Evolutionary conservation across 2,113 vertebrate species (phyloP), one percentile per base, ranked within the genome.

Genomic region (Python bivittatus): DNA sequence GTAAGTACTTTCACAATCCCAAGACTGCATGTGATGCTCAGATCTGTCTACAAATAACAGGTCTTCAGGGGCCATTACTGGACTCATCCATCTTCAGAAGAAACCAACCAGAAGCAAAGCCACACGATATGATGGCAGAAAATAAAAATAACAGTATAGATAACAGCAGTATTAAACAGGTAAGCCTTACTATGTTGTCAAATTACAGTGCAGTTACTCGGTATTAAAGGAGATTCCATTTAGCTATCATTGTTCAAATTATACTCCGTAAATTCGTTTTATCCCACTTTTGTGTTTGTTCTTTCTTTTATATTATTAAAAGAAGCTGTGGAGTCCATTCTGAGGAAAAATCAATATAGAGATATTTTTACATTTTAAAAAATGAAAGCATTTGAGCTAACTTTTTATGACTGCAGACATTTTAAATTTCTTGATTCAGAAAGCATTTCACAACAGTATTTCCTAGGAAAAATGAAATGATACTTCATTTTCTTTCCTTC

Each of bases 1-100:
- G 94, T 96, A 93, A 97, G 95, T 87, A 58, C 38, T 64, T 25
- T 27, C 88, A 29, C 54, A 8, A 38, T 42, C 54, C 56, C 54
- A 57, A 56, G 7, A 33, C 17, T 56, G n/a, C 56, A 22, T 87
- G 17, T 56, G n/a, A 86, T 86, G 38, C 33, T 79, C 72, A 54
- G 44, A 42, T 42, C 72, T 22, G 13, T 38, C 25, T 17, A 60
- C 11, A 88, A 58, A 42, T 13, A 90, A 10, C 53, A 54, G 52
- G 29, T 53, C 29, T 90, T 79, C n/a, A 90, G 23, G 56, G 20
- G 22, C 25, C 0, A 3, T 54, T 53, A 17, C 27, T 54, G 13
- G 27, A 54, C 13, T 42, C 33, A 42, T 10, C 33, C 7, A 42
- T 42, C 72, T 79, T 79, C 17, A 79, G 72, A 79, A 79, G 33